Evolutionary conservation across 2,113 vertebrate genomes (phyloP).

Genomic region (Etheostoma cragini): DNA sequence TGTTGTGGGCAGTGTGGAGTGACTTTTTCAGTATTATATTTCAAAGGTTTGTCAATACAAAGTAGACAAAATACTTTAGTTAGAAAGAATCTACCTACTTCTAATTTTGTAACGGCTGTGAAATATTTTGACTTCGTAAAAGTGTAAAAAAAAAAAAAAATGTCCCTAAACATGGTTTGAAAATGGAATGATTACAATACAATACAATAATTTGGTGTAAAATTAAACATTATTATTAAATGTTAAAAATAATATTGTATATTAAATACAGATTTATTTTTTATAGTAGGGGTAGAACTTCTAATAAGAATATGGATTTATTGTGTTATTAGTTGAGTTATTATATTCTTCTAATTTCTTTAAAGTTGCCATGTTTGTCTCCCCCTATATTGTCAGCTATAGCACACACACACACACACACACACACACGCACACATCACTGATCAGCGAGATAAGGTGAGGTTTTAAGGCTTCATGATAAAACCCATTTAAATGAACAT

Average conservation of each 20-base stretch:
- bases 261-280: not conserved
- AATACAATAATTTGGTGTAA: not conserved
- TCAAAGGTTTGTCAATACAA: not conserved
- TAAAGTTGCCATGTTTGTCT: not conserved
- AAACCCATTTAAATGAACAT: not conserved
- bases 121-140: not conserved
- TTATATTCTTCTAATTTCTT: not conserved
- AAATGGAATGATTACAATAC: not conserved
- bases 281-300: not conserved
- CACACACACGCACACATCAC: not conserved
- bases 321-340: not conserved
- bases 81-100: not conserved
- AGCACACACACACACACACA: too few species aligned
- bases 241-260: too few species aligned
- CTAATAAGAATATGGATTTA: not conserved
- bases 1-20: not conserved
- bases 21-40: not conserved
- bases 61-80: not conserved
- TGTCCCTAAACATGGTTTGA: not conserved
- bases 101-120: not conserved
- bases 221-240: not conserved
- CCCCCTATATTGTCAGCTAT: too few species aligned
- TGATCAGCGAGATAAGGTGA: not conserved
- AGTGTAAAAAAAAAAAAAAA: not conserved
- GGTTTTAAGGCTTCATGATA: not conserved